These are phyloP conservation scores for Hylaeus anthracinus DNA, from an alignment of 1,140 invertebrate species.

Conservation along the genomic window DNA sequence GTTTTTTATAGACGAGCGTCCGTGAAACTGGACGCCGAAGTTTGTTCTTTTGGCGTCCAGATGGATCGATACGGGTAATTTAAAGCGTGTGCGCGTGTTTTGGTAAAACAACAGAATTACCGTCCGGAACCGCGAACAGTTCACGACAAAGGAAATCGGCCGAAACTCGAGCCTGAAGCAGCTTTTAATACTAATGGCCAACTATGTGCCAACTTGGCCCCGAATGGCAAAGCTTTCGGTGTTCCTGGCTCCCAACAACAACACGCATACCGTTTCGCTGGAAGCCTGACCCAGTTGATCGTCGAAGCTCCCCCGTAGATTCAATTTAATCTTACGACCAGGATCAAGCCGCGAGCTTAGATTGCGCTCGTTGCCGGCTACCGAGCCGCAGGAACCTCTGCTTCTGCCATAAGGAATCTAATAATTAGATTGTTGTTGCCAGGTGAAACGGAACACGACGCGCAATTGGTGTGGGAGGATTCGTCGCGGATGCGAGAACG, in stretches of 20 bases:
- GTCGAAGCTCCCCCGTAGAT: slow-evolving; percentile 62
- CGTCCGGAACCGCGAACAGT: background rate
- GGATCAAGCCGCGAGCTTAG: slow-evolving; percentile 44
- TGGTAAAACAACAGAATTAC: slow-evolving; percentile 35
- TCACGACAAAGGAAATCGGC: slow-evolving; percentile 26
- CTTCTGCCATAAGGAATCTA: slow-evolving; percentile 17
- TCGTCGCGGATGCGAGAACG: background rate
- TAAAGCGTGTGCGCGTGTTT: slow-evolving; percentile 17
- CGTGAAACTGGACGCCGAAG: background rate
- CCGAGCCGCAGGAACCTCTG: background rate
- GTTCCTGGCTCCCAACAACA: slow-evolving; percentile 33
- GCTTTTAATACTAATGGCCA: slow-evolving; percentile 68
- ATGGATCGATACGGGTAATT: slow-evolving; percentile 39
- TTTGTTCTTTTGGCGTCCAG: slow-evolving; percentile 15
- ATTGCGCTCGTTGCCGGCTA: slow-evolving; percentile 5
- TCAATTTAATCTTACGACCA: slow-evolving; percentile 71
- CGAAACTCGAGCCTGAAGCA: slow-evolving; percentile 36
- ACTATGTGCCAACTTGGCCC: slow-evolving; percentile 64
- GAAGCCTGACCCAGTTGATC: slow-evolving; percentile 57
- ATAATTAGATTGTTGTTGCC: slow-evolving; percentile 32
- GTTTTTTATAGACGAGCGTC: background rate
- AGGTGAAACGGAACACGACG: slow-evolving; percentile 25
- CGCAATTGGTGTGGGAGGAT: background rate
- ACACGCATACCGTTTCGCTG: slow-evolving; percentile 44
- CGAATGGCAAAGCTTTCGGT: slow-evolving; percentile 53